Evolutionary conservation across 2,888 invertebrate genomes (phyloP), one percentile per base, ranked within the genome.

Genomic region (Pachydiplax longipennis): DNA sequence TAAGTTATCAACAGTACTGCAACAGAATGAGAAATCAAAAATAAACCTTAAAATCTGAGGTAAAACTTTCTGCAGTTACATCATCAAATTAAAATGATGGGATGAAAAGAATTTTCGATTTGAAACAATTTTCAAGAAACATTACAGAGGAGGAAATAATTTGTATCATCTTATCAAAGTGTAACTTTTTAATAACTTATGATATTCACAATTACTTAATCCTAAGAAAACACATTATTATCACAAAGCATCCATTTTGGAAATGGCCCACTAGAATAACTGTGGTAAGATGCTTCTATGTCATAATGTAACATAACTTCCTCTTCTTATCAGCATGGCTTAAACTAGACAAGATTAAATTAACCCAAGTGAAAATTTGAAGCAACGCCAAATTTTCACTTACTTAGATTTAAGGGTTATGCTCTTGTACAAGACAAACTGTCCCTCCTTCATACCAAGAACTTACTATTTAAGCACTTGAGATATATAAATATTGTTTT

Each of bases 401-500:
- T 4, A 83, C n/a, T 15, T 61, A 48, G 48, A 4, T 37, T 61
- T 61, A n/a, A 58, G 83, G 25, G 18, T 58, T 18, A 87, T 65
- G n/a, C 25, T 65, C n/a, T 35, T 15, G 18, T 10, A 37, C 65
- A 37, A 13, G 37, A 61, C 25, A 37, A 53, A 22, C 58, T 61
- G 6, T n/a, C 2, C 61, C 12, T 61, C n/a, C 37, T n/a, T 87
- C 61, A 65, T n/a, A 61, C 37, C 37, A 61, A 15, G 61, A 87
- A 40, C 61, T 61, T 61, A 61, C 87, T 87, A 61, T n/a, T 61
- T 8, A 87, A 87, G 87, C 61, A 65, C 87, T 61, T 61, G 61
- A 61, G 15, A 37, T 37, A 61, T 61, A 61, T 87, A 87, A 87
- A 87, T 87, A 87, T 87, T 87, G 22, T 25, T 61, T 65, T 58